These are phyloP conservation scores for Muscicapa striata DNA, from an alignment of 2,797 vertebrate genomes.

Conservation along the genomic window DNA sequence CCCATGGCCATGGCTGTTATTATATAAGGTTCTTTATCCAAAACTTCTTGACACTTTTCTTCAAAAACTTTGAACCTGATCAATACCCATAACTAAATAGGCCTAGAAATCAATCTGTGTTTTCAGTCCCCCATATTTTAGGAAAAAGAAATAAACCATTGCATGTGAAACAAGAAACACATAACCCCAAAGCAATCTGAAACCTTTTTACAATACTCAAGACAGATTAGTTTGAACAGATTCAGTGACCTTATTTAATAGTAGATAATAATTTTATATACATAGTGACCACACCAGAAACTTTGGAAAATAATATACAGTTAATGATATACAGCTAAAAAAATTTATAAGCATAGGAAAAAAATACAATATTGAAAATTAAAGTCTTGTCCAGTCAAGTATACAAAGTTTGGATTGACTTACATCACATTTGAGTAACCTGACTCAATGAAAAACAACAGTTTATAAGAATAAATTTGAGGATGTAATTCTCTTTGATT, in stretches of 20 bases:
- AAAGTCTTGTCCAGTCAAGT: not conserved
- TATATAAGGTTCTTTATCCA: conserved; percentile 45
- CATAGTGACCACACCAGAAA: not conserved
- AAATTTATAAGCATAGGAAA: not conserved
- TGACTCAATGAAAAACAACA: not conserved
- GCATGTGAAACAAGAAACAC: conserved; percentile 24
- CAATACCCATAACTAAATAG: conserved; percentile 64
- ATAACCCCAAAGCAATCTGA: conserved; percentile 23
- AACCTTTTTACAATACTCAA: conserved; percentile 23
- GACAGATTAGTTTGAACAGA: not conserved
- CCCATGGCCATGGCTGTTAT: not conserved
- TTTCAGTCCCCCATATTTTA: conserved; percentile 45
- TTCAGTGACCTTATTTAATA: conserved; percentile 19
- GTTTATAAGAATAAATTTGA: not conserved
- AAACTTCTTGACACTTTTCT: conserved; percentile 54
- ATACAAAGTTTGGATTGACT: not conserved
- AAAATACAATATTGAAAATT: not conserved
- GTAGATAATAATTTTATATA: not conserved
- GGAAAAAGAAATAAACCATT: conserved; percentile 33
- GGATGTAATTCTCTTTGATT: not conserved
- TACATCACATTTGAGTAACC: not conserved
- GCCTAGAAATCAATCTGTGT: conserved; percentile 68
- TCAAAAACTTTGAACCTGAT: conserved; percentile 56
- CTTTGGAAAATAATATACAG: not conserved
- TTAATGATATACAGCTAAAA: not conserved